These are phyloP conservation scores for Istiophorus platypterus DNA, from an alignment of 2,113 vertebrate genomes.

Conservation along the genomic window DNA sequence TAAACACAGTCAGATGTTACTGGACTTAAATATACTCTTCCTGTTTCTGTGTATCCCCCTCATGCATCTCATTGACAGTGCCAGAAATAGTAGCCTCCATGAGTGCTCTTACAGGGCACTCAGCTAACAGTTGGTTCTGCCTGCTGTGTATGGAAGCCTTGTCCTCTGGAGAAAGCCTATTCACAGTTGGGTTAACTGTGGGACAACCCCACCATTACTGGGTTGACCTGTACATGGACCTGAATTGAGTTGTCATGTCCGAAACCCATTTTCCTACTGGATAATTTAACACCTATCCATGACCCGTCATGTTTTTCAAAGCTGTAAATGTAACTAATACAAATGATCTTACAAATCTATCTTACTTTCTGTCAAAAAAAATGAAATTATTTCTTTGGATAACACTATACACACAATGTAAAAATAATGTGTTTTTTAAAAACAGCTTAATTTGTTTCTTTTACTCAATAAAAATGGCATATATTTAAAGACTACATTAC, in stretches of 20 bases:
- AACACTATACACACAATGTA: neutral
- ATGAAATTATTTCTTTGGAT: neutral
- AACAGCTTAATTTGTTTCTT: too few species aligned
- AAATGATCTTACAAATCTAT: conserved; percentile 40
- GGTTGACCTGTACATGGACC: conserved; percentile 48
- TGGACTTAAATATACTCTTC: conserved; percentile 25
- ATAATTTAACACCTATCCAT: conserved; percentile 41
- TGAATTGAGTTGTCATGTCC: conserved; percentile 20
- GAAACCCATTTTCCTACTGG: conserved; percentile 57
- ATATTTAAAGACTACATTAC: neutral
- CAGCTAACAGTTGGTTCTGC: conserved; percentile 37
- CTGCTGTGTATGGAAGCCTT: conserved; percentile 69
- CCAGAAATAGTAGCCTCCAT: conserved; percentile 75
- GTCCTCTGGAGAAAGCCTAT: conserved; percentile 49
- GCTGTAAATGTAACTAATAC: conserved; percentile 34
- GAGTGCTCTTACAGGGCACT: conserved; percentile 42
- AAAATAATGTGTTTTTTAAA: too few species aligned
- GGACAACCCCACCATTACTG: conserved; percentile 41
- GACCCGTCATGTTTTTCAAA: conserved; percentile 18
- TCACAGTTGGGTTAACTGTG: conserved; percentile 42
- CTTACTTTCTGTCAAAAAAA: neutral
- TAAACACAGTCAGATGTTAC: conserved; percentile 60
- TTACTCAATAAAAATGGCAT: too few species aligned
- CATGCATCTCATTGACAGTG: conserved; percentile 78
- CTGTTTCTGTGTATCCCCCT: conserved; percentile 56